These are phyloP conservation scores for Denticeps clupeoides DNA, from an alignment of 2,797 vertebrate species.

Conservation along the genomic window DNA sequence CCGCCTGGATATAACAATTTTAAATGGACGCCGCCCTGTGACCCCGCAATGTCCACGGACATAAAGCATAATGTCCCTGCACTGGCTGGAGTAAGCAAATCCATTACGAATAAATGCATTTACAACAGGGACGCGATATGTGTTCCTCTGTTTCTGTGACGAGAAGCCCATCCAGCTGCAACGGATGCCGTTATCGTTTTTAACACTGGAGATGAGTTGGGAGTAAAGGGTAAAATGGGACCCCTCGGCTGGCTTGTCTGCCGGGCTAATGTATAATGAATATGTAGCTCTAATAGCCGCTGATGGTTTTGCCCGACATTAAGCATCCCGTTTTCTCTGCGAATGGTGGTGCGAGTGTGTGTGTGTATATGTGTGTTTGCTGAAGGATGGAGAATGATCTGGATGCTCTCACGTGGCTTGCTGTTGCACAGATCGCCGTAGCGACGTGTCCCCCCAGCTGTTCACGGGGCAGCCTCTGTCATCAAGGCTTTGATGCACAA, in stretches of 20 bases:
- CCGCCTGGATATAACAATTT: constrained; percentile 65
- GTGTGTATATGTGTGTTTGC: background rate
- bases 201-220: too few species aligned
- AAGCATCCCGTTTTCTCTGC: background rate
- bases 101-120: too few species aligned
- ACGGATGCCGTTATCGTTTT: too few species aligned
- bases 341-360: background rate
- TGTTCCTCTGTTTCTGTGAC: too few species aligned
- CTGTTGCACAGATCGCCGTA: constrained; percentile 19
- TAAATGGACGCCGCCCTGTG: constrained; percentile 39
- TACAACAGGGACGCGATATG: too few species aligned
- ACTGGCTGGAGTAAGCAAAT: too few species aligned
- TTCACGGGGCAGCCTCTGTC: constrained; percentile 27
- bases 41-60: constrained; percentile 37
- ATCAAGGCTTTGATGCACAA: constrained; percentile 45
- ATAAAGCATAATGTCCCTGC: constrained; percentile 49
- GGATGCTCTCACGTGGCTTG: constrained; percentile 31
- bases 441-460: constrained; percentile 31
- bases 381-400: constrained; percentile 19
- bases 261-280: background rate
- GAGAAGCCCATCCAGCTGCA: too few species aligned
- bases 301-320: constrained; percentile 3
- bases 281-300: constrained; percentile 3
- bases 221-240: too few species aligned
- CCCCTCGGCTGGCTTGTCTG: too few species aligned